A percentile compares a stretch with the other conserved stretches of the same genome.
Conservation (phyloP, 2,888 invertebrate genomes). For the Mongoloraphidia duomilia region DNA sequence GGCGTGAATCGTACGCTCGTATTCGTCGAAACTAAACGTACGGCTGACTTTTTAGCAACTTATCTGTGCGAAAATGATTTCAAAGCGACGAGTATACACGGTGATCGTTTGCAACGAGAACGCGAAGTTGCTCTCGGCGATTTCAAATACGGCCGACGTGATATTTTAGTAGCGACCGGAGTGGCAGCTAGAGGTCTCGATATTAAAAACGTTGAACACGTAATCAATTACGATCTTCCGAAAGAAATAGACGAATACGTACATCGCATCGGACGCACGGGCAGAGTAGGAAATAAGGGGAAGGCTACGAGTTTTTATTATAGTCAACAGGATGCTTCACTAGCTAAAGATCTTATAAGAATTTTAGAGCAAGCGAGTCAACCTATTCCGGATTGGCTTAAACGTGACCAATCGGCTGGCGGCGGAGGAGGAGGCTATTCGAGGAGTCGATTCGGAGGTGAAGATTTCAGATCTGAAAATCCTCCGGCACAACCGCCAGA, state of each 20-base stretch:
- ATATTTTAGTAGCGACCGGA: constrained; percentile 84
- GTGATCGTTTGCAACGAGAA: constrained; percentile 55
- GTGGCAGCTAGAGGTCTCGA: constrained; percentile 90
- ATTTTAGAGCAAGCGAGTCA: constrained; percentile 69
- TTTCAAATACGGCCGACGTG: constrained; percentile 63
- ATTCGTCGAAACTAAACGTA: constrained; percentile 82
- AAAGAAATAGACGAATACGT: constrained; percentile 85
- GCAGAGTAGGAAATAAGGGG: constrained; percentile 82
- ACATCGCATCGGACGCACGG: constrained; percentile 89
- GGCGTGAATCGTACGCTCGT: constrained; percentile 50
- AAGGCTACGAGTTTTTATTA: constrained; percentile 79
- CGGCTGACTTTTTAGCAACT: constrained; percentile 80
- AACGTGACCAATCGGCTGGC: constrained; percentile 18
- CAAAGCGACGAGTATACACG: constrained; percentile 58
- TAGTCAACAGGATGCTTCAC: constrained; percentile 35
- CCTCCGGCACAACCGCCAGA: background rate
- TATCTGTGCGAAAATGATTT: constrained; percentile 64
- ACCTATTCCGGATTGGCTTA: constrained; percentile 61
- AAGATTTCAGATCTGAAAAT: constrained; percentile 52
- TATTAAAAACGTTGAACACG: constrained; percentile 74
- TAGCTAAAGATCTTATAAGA: constrained; percentile 51
- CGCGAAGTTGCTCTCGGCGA: constrained; percentile 60
- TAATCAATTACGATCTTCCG: constrained; percentile 87
- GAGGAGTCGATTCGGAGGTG: constrained; percentile 49
- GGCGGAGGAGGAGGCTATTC: constrained; percentile 34